Percentiles rank a stretch among this genome's conserved stretches.
Conservation (phyloP, 53 echinoderm and acorn worm species). For the Arbacia lixula region DNA sequence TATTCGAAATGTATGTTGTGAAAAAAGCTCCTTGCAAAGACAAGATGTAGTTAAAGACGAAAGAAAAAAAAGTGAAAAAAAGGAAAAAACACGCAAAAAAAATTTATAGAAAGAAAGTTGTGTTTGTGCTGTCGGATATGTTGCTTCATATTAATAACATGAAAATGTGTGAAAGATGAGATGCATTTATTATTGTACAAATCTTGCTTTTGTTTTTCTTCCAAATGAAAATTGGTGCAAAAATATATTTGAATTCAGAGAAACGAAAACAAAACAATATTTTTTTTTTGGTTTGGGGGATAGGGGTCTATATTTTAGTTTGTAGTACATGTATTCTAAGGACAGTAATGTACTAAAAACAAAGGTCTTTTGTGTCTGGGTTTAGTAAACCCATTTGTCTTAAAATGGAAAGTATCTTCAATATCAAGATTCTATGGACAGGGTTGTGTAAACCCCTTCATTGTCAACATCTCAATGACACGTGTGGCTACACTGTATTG, state of each 20-base stretch:
- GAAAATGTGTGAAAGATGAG: background rate
- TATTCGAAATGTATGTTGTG: constrained; percentile 36
- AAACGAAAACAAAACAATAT: too few relatives aligned
- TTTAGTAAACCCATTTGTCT: too few relatives aligned
- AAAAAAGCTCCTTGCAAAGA: constrained; percentile 33
- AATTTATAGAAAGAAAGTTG: constrained; percentile 19
- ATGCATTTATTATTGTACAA: background rate
- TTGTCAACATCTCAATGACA: constrained; percentile 3
- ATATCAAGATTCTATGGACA: too few relatives aligned
- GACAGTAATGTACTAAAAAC: too few relatives aligned
- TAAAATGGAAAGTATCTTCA: too few relatives aligned
- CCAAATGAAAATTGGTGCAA: constrained; percentile 37
- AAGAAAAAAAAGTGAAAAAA: constrained; percentile 23
- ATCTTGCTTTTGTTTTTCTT: constrained; percentile 48
- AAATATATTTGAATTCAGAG: constrained; percentile 29
- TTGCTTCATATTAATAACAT: constrained; percentile 19
- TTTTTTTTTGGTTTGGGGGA: constrained; percentile 29
- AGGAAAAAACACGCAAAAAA: background rate
- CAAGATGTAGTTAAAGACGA: background rate
- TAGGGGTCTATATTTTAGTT: too few relatives aligned
- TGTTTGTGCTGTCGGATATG: constrained; percentile 39
- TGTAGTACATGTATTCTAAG: too few relatives aligned
- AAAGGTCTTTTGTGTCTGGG: too few relatives aligned
- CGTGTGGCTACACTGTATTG: constrained; percentile 25
- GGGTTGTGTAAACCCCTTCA: too few relatives aligned